phyloP scores from a whole-genome alignment of 1,140 invertebrate genomes.

The Cotesia typhae region DNA sequence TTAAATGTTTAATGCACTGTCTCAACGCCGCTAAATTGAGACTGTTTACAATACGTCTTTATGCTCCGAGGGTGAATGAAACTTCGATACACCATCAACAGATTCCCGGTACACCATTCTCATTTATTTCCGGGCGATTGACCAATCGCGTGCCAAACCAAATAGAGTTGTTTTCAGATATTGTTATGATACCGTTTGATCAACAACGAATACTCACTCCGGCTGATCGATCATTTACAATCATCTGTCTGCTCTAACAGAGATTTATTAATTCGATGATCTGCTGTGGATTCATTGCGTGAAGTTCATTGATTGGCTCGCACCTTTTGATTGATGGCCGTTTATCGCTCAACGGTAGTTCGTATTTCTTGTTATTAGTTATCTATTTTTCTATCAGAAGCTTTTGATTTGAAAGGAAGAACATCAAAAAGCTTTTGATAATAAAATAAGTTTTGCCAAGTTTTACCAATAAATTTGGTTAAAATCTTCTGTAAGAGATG shows the following conservation, averaged over 20 bases:
- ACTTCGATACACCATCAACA: too few relatives aligned
- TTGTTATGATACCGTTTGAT: neutral
- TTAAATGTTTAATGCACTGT: neutral
- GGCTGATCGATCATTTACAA: neutral
- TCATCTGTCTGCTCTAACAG: too few relatives aligned
- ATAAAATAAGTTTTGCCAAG: too few relatives aligned
- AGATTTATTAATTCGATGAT: slow-evolving; percentile 20
- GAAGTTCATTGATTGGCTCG: slow-evolving; percentile 12
- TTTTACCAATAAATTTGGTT: too few relatives aligned
- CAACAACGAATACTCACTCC: too few relatives aligned
- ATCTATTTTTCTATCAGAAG: too few relatives aligned
- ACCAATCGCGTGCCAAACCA: slow-evolving; percentile 3
- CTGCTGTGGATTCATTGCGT: slow-evolving; percentile 20
- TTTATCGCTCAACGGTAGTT: neutral
- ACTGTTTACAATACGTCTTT: slow-evolving; percentile 2
- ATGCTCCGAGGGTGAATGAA: too few relatives aligned
- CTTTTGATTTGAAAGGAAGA: too few relatives aligned
- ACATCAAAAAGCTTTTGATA: neutral
- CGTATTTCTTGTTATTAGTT: too few relatives aligned
- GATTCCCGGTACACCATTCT: neutral
- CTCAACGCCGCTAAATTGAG: neutral
- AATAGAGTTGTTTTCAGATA: slow-evolving; percentile 19
- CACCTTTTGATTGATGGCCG: neutral
- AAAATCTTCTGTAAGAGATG: too few relatives aligned
- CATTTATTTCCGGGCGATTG: neutral